Evolutionary conservation across 1,140 invertebrate species (phyloP).

Genomic region (Gryllus bimaculatus): DNA sequence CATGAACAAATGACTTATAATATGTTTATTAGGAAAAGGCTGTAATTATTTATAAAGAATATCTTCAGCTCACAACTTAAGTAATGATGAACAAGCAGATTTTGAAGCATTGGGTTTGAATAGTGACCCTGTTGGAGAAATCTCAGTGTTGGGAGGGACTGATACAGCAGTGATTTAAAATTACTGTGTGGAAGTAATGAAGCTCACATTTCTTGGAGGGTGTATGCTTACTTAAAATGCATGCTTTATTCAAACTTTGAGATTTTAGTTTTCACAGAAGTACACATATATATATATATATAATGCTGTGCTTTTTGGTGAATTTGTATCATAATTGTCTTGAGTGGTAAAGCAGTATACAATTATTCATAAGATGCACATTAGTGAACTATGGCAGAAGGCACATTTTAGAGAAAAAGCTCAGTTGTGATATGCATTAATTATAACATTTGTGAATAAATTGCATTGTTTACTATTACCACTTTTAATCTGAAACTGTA

Average conservation of each 20-base stretch:
- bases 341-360: background rate
- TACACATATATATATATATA: background rate
- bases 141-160: background rate
- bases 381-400: background rate
- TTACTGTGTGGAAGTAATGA: constrained; percentile 2
- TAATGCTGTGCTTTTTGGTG: background rate
- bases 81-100: background rate
- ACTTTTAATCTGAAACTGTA: no score
- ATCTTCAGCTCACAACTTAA: background rate
- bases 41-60: background rate
- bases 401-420: background rate
- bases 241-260: background rate
- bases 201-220: constrained; percentile 15
- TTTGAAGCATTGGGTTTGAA: background rate
- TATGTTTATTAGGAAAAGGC: background rate
- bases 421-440: no score
- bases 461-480: no score
- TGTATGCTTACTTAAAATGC: constrained; percentile 6
- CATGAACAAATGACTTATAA: background rate
- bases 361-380: background rate
- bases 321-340: background rate
- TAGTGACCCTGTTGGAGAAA: background rate
- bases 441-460: no score
- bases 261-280: background rate
- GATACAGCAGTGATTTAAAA: background rate